Evolutionary conservation across 2,888 invertebrate species (phyloP).

Genomic region (Parascotia fuliginaria): DNA sequence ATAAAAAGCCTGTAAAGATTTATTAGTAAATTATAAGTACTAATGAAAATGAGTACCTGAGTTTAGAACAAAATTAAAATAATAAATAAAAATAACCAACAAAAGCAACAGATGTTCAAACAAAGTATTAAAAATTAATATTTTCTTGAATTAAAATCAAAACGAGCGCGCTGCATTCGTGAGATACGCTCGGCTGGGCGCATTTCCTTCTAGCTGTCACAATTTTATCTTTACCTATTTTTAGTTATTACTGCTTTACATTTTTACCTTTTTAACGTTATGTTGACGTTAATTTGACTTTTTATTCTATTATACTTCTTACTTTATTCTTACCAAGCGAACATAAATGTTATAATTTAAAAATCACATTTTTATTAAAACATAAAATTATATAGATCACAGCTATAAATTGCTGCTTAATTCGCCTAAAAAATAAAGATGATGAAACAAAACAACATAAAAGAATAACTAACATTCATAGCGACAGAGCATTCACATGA

Average conservation of each 20-base stretch:
- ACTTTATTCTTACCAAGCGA: constrained; percentile 7
- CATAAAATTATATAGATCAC: background rate
- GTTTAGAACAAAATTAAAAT: background rate
- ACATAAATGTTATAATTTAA: constrained; percentile 4
- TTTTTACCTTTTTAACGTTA: constrained; percentile 52
- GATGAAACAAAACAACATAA: constrained; percentile 3
- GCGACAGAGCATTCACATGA: constrained; percentile 11
- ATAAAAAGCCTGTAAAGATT: too few relatives aligned
- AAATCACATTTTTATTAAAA: constrained; percentile 4
- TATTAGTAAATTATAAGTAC: too few relatives aligned
- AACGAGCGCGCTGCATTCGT: constrained; percentile 65
- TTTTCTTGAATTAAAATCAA: constrained; percentile 67
- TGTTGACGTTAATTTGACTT: constrained; percentile 57
- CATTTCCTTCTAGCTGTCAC: constrained; percentile 70
- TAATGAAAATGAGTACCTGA: too few relatives aligned
- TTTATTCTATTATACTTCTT: constrained; percentile 25
- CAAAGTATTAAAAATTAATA: constrained; percentile 51
- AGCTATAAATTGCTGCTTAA: constrained; percentile 8
- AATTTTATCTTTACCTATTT: constrained; percentile 70
- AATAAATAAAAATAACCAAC: constrained; percentile 2
- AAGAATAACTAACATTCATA: constrained; percentile 9
- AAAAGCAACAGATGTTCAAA: constrained; percentile 36
- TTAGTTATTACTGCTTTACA: constrained; percentile 63
- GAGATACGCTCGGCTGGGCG: constrained; percentile 65
- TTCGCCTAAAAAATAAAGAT: constrained; percentile 7